phyloP scores from a whole-genome alignment of 2,888 invertebrate species.

The Stenichneumon culpator region DNA sequence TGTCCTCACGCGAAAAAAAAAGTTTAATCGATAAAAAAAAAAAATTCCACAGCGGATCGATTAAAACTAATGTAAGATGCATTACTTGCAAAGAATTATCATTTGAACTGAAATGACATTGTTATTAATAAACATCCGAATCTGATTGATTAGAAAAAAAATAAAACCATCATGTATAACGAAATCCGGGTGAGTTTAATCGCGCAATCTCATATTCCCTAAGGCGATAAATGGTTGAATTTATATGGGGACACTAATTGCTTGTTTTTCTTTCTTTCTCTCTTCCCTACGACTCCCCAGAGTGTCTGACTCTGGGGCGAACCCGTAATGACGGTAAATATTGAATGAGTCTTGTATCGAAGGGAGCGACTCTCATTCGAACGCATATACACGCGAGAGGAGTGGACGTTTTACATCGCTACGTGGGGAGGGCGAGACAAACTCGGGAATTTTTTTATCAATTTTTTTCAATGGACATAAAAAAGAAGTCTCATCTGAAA shows the following conservation, averaged over 20 bases:
- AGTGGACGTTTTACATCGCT: not conserved
- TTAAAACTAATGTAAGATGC: no score
- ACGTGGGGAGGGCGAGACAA: not conserved
- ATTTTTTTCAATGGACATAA: not conserved
- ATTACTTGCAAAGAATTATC: not conserved
- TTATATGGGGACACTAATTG: not conserved
- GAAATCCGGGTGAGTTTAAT: not conserved
- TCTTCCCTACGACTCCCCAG: not conserved
- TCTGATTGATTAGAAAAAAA: no score
- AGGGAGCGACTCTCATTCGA: slow-evolving; percentile 31
- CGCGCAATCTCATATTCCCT: not conserved
- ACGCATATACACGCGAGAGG: slow-evolving; percentile 7
- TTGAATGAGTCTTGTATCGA: not conserved
- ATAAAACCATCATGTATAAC: no score
- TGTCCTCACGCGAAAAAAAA: no score
- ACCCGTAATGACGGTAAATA: slow-evolving; percentile 47
- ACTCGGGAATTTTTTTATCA: no score
- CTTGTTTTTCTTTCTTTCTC: not conserved
- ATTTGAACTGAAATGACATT: not conserved
- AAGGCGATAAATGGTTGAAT: not conserved
- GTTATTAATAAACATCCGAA: no score
- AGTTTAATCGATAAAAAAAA: no score
- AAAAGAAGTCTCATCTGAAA: no score
- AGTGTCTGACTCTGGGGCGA: not conserved
- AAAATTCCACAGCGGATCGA: no score